Evolutionary conservation across 2,888 invertebrate genomes (phyloP), one percentile per base, ranked within the genome.

Genomic region (Schizaphis graminum): DNA sequence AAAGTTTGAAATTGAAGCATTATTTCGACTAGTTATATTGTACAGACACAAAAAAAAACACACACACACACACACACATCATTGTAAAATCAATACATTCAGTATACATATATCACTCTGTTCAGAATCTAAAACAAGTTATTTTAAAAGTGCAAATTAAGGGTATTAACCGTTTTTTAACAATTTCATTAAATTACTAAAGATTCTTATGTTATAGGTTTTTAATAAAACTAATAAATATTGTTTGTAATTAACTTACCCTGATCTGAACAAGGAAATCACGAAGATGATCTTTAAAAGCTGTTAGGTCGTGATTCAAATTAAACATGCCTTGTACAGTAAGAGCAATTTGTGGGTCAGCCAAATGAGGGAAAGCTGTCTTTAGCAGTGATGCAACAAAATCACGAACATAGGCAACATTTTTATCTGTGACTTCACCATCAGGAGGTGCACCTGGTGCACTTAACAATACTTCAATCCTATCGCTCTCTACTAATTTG

Each of bases 251-350:
- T 67, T 8, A 92, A 92, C 97, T 97, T 96, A 98, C 99, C 97
- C 99, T 98, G 96, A 99, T 99, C 97, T 99, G 99, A 95, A 99
- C 99, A 95, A 99, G 97, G 97, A 99, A 99, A 96, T 99, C 99
- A 97, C 99, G 97, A 95, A 99, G 97, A 96, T 99, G 99, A 96
- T 99, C 99, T 96, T 99, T 99, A 96, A 99, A 99, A 95, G 98
- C 98, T 95, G 98, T 97, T 95, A 99, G 98, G 96, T 99, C 98
- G 96, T 99, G 99, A 96, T 99, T 97, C 96, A 99, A 97, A 96
- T 99, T 99, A 96, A 99, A 99, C 96, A 99, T 97, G 95, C 99
- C 99, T 96, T 99, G 98, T 94, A 99, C 99, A 95, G 98, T 99
- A 95, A 99, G 98, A 96, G 99, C 99, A 95, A 99, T 99, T 97